Evolutionary conservation across 2,113 vertebrate genomes (phyloP).

Genomic region (Corythornis vintsioides): DNA sequence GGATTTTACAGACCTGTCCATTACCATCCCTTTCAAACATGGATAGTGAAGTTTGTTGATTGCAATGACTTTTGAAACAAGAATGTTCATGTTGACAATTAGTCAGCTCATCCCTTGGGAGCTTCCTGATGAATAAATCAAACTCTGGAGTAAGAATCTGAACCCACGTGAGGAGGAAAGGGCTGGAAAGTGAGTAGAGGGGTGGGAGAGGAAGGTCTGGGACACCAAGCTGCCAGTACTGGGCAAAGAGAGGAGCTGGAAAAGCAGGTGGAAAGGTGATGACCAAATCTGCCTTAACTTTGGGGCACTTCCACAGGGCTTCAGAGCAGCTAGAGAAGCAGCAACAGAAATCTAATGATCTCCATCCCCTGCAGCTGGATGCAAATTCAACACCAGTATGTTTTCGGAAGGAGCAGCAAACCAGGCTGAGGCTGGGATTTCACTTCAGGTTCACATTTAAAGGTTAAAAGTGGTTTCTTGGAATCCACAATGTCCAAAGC

Average conservation of each 20-base stretch:
- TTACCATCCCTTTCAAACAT: neutral
- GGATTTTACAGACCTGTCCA: too few relatives aligned
- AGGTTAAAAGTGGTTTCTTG: neutral
- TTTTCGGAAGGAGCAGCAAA: neutral
- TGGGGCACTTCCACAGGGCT: rapidly evolving
- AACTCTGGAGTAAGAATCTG: neutral
- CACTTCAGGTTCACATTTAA: neutral
- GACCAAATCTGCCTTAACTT: neutral
- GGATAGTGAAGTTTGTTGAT: neutral
- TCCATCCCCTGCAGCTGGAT: too few relatives aligned
- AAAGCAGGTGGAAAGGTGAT: neutral
- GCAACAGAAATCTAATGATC: neutral
- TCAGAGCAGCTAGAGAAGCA: neutral
- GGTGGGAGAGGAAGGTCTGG: neutral
- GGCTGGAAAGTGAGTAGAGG: neutral
- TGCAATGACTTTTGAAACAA: neutral
- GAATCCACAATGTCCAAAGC: neutral
- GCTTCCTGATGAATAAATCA: neutral
- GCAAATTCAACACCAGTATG: neutral
- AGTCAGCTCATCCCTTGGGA: neutral
- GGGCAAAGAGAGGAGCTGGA: neutral
- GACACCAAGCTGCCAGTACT: neutral
- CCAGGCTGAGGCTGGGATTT: neutral
- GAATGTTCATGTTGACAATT: neutral
- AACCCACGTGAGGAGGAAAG: neutral